Evolutionary conservation across 2,113 vertebrate genomes (phyloP).

Genomic region (Stigmatopora nigra): DNA sequence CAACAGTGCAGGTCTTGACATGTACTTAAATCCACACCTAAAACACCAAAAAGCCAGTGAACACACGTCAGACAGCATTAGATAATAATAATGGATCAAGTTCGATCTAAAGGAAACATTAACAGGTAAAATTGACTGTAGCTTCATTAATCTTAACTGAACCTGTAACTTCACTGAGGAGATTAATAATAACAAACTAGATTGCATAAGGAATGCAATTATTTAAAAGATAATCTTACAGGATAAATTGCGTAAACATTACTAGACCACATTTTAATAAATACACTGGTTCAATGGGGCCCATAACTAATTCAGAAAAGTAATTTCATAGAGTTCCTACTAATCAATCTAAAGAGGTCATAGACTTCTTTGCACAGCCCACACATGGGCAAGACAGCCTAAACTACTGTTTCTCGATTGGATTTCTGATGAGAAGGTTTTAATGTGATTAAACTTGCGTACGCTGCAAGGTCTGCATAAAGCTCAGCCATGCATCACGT

Average conservation of each 20-base stretch:
- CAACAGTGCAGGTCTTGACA: constrained; percentile 63
- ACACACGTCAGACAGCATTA: constrained; percentile 26
- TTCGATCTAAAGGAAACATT: not conserved
- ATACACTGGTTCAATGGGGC: constrained; percentile 14
- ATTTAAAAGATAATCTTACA: not conserved
- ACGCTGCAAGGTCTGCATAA: constrained; percentile 36
- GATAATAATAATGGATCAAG: not conserved
- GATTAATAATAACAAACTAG: not conserved
- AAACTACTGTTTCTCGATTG: constrained; percentile 54
- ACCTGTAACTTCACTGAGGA: not conserved
- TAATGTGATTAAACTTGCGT: constrained; percentile 63
- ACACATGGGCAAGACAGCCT: constrained; percentile 20
- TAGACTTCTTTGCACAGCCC: constrained; percentile 13
- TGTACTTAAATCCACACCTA: constrained; percentile 46
- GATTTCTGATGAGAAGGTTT: constrained; percentile 59
- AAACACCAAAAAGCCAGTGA: constrained; percentile 28
- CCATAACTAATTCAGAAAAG: constrained; percentile 25
- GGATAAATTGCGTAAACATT: not conserved
- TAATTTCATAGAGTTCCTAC: constrained; percentile 35
- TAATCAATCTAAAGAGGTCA: constrained; percentile 43
- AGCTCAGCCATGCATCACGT: constrained; percentile 43
- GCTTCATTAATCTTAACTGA: not conserved
- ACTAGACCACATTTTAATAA: not conserved
- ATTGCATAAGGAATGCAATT: not conserved
- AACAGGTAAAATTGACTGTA: not conserved